Base-by-base conservation (phyloP, 2,113 vertebrate genomes). In the Anthoscopus minutus region DNA sequence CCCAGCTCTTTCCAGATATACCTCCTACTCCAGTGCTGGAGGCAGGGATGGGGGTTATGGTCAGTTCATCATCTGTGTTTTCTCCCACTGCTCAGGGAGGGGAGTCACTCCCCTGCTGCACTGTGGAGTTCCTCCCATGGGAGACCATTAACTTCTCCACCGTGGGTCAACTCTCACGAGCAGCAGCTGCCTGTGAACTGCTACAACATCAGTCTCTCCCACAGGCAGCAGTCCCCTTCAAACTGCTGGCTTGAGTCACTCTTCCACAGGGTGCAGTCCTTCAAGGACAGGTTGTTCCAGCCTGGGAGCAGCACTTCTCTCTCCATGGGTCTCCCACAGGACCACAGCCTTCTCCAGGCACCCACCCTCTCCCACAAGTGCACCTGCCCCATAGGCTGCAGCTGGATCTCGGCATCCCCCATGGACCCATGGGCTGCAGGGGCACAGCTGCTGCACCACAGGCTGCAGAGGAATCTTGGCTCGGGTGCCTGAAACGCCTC, bases 331-430 rank as follows among this genome's bases (percentile, higher is more conserved):
- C 20, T 60, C 31, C 20, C 47, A 35, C 7, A 31, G 38, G 21
- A 42, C 4, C 47, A 53, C 33, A 45, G 21, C 38, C 27, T 62
- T 14, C 47, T 45, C 47, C 47, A 53, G 33, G 57, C 38, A 53
- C 33, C 47, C 57, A 45, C 11, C 27, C 0, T 0, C 19, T 60
- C 24, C 24, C 3, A 15, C 1, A 0, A 6, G 24, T 6, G 35
- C 42, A 28, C 9, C 9, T 5, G 15, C 4, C 3, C 45, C 19
- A 23, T 1, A 13, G 15, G 30, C 53, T 40, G 30, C 0, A 3
- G 13, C 35, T 48, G 44, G 53, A 58, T n/a, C 20, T 31, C n/a
- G 38, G 51, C 13, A 47, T 27, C 2, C 23, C 28, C 6, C 1
- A 0, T 45, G 33, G 33, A 66, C 16, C 37, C 10, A 4, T 1